These are phyloP conservation scores for Empidonax alnorum DNA, from an alignment of 2,113 vertebrate genomes.

Conservation along the genomic window DNA sequence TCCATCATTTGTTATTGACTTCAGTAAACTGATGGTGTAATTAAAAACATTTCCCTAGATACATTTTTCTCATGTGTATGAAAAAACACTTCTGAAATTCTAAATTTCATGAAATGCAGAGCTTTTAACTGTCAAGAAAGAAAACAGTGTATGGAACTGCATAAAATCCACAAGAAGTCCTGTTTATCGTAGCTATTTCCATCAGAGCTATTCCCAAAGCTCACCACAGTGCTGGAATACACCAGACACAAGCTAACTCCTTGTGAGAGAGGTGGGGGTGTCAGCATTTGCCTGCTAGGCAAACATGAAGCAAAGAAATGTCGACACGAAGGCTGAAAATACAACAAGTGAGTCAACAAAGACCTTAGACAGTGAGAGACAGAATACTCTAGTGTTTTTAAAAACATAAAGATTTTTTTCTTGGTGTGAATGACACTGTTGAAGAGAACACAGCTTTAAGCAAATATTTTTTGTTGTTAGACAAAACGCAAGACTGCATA, in stretches of 20 bases:
- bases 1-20: not conserved
- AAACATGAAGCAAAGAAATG: not conserved
- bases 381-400: not conserved
- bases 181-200: not conserved
- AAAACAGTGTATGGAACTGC: not conserved
- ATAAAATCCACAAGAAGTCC: not conserved
- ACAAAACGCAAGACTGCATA: not conserved
- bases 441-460: not conserved
- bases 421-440: not conserved
- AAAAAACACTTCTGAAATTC: not conserved
- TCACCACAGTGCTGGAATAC: not conserved
- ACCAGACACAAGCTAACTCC: not conserved
- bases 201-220: not conserved
- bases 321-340: constrained; percentile 7
- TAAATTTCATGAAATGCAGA: not conserved
- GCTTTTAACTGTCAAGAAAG: not conserved
- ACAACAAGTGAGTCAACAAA: not conserved
- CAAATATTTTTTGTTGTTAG: not conserved
- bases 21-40: not conserved
- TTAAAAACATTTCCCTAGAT: not conserved
- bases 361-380: not conserved
- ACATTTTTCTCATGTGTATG: not conserved
- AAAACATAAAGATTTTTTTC: not conserved
- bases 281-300: not conserved
- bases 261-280: not conserved